Evolutionary conservation across 1,140 invertebrate genomes (phyloP).

Genomic region (Episyrphus balteatus): DNA sequence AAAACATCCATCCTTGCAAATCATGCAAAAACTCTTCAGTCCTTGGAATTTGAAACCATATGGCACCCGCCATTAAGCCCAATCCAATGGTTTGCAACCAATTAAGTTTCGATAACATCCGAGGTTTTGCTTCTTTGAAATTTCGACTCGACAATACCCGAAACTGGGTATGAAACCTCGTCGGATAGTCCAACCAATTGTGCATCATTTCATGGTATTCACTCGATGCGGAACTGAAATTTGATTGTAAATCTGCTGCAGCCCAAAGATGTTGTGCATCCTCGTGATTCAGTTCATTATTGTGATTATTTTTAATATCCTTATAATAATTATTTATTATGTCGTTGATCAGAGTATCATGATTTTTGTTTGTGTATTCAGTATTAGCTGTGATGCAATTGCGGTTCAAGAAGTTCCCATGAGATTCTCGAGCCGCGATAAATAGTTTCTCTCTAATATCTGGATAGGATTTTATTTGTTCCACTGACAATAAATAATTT

Average conservation of each 20-base stretch:
- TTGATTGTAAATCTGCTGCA: conserved; percentile 47
- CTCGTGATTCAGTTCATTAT: conserved; percentile 40
- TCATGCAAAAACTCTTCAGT: conserved; percentile 66
- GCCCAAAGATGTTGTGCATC: conserved; percentile 63
- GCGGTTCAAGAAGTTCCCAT: conserved; percentile 43
- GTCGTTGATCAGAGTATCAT: conserved; percentile 26
- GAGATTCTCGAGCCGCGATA: conserved; percentile 42
- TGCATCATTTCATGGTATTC: conserved; percentile 43
- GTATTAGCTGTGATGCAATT: conserved; percentile 46
- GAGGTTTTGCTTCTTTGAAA: conserved; percentile 64
- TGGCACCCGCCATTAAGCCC: conserved; percentile 60
- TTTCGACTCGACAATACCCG: conserved; percentile 63
- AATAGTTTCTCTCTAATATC: conserved; percentile 60
- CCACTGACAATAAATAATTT: conserved; percentile 47
- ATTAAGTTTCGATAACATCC: conserved; percentile 71
- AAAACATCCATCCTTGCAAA: conserved; percentile 80
- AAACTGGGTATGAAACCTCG: conserved; percentile 71
- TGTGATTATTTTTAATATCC: conserved; percentile 8
- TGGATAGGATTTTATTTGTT: conserved; percentile 60
- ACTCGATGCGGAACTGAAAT: conserved; percentile 52
- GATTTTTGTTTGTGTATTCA: conserved; percentile 9
- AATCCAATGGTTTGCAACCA: conserved; percentile 70
- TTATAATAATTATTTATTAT: conserved; percentile 32
- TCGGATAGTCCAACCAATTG: conserved; percentile 55
- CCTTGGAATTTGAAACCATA: conserved; percentile 69